Conservation (phyloP, 2,888 invertebrate species). For the Hetaerina titia region DNA sequence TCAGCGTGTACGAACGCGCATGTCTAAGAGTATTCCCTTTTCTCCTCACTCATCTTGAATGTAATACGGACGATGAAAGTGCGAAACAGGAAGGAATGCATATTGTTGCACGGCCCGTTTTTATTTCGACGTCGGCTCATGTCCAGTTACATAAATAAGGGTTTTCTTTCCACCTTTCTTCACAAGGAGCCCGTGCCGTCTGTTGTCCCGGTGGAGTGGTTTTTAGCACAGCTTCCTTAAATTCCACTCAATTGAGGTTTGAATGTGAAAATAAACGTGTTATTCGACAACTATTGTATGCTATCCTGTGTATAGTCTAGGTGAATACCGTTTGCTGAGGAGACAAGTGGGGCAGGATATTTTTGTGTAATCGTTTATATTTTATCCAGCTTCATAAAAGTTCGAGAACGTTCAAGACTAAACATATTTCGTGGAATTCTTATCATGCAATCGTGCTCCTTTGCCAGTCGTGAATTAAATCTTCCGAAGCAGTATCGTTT, state of each 20-base stretch:
- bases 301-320: background rate
- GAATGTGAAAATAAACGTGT: background rate
- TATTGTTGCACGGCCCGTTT: background rate
- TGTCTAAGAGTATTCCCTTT: background rate
- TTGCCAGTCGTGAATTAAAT: too few relatives aligned
- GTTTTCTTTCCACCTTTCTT: background rate
- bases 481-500: background rate
- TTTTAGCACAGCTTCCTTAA: background rate
- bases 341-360: background rate
- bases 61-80: background rate
- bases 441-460: too few relatives aligned
- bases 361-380: background rate
- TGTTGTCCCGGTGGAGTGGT: background rate
- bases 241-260: background rate
- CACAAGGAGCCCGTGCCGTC: background rate
- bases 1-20: background rate
- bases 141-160: background rate
- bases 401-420: background rate
- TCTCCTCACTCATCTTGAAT: background rate
- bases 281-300: background rate
- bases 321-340: background rate
- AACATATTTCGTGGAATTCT: background rate
- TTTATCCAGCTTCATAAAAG: background rate
- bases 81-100: background rate
- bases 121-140: background rate